These are phyloP conservation scores for Poeciliopsis paucimaculata DNA, from an alignment of 2,797 vertebrate species.

Conservation along the genomic window DNA sequence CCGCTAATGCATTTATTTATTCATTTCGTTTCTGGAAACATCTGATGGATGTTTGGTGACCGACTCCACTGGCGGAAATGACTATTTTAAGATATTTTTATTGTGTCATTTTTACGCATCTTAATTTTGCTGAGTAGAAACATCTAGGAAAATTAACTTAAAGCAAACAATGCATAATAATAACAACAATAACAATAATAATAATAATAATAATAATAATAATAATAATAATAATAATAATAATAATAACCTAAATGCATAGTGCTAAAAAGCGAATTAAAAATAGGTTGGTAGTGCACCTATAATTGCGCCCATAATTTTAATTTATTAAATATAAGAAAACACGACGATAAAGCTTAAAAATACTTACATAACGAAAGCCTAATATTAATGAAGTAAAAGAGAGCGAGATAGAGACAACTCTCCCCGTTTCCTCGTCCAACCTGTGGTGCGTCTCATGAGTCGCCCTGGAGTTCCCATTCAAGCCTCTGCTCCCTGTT, in stretches of 20 bases:
- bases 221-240: not conserved
- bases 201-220: not conserved
- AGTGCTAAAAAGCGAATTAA: not conserved
- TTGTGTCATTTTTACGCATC: not conserved
- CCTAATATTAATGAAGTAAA: not conserved
- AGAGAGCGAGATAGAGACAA: not conserved
- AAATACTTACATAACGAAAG: constrained; percentile 45
- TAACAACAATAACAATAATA: not conserved
- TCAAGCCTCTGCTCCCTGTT: constrained; percentile 49
- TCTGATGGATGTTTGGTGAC: constrained; percentile 5
- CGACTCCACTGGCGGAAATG: not conserved
- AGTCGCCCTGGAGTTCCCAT: constrained; percentile 55
- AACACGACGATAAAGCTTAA: not conserved
- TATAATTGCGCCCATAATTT: not conserved
- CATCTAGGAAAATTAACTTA: not conserved
- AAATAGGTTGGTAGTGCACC: accelerated
- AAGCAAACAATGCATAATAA: not conserved
- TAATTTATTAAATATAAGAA: not conserved
- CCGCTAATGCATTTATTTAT: not conserved
- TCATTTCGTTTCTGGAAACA: not conserved
- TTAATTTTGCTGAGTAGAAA: not conserved
- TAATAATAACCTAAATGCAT: not conserved
- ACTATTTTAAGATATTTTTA: not conserved
- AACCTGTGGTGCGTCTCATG: constrained; percentile 33
- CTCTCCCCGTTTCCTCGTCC: not conserved